A percentile compares a stretch with the other conserved stretches of the same genome.
Conservation (phyloP, 1,140 invertebrate species). For the Dinothrombium tinctorium region DNA sequence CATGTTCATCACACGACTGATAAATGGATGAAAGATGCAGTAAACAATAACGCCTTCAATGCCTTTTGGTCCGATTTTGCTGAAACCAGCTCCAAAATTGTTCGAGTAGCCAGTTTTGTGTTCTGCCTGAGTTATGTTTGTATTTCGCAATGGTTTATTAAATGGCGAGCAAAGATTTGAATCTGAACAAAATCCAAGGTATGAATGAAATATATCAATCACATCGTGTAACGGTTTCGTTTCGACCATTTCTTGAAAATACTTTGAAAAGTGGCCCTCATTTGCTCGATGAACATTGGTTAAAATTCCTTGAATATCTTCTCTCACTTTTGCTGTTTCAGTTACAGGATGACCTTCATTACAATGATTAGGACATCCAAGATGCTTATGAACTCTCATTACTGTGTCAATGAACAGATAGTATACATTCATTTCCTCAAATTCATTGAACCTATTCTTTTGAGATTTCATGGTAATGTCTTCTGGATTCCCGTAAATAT, state of each 20-base stretch:
- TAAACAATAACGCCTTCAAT: conserved; percentile 70
- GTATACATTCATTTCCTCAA: conserved; percentile 20
- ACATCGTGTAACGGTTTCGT: conserved; percentile 50
- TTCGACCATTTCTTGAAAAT: conserved; percentile 49
- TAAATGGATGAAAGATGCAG: conserved; percentile 59
- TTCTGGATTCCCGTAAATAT: background rate
- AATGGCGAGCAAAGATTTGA: background rate
- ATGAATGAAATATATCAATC: conserved; percentile 80
- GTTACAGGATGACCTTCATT: conserved; percentile 31
- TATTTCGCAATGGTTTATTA: background rate
- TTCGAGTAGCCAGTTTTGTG: conserved; percentile 36
- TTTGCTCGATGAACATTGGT: conserved; percentile 13
- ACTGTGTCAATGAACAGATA: conserved; percentile 27
- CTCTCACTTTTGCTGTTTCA: conserved; percentile 13
- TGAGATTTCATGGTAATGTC: background rate
- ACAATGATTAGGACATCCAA: conserved; percentile 75
- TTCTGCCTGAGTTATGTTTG: background rate
- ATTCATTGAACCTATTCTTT: conserved; percentile 7
- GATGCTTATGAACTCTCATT: conserved; percentile 46
- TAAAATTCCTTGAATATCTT: conserved; percentile 12
- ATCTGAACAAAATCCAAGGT: conserved; percentile 81
- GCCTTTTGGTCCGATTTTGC: conserved; percentile 20
- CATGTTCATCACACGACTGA: conserved; percentile 56
- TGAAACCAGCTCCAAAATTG: conserved; percentile 49
- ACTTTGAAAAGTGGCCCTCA: conserved; percentile 31